These are phyloP conservation scores for Pelodiscus sinensis DNA, from an alignment of 2,113 vertebrate genomes.

Conservation along the genomic window DNA sequence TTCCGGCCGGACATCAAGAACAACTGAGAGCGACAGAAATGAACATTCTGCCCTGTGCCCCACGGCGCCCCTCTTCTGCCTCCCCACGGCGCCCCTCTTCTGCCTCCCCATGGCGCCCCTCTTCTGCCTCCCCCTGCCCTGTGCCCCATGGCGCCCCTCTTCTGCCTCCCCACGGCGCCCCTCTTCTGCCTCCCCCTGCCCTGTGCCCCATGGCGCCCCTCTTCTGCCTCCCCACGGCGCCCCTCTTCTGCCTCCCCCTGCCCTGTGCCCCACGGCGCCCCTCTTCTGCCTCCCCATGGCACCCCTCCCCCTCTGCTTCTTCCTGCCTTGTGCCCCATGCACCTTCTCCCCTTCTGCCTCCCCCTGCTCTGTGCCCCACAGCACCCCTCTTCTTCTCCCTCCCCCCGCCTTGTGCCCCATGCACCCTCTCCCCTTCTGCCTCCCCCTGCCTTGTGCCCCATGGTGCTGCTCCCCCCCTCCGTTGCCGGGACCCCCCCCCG, in stretches of 20 bases:
- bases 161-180: neutral
- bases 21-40: slow-evolving; percentile 65
- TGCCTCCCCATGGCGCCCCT: too few species aligned
- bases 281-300: too few species aligned
- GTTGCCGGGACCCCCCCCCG: neutral
- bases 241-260: too few species aligned
- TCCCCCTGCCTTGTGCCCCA: neutral
- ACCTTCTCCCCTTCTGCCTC: too few species aligned
- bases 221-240: too few species aligned
- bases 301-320: neutral
- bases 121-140: too few species aligned
- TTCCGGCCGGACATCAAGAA: slow-evolving; percentile 91
- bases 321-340: neutral
- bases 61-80: too few species aligned
- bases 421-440: neutral
- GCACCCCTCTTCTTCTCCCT: too few species aligned
- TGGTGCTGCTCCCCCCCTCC: neutral
- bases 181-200: neutral
- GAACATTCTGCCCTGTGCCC: neutral
- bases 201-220: neutral
- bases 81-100: too few species aligned
- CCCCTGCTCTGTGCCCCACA: neutral
- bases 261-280: too few species aligned
- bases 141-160: neutral
- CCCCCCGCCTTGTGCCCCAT: too few species aligned